Percentiles rank a stretch among this genome's conserved stretches.
Evolutionary conservation across 1,140 invertebrate genomes (phyloP).

Genomic region (Sinonovacula constricta): DNA sequence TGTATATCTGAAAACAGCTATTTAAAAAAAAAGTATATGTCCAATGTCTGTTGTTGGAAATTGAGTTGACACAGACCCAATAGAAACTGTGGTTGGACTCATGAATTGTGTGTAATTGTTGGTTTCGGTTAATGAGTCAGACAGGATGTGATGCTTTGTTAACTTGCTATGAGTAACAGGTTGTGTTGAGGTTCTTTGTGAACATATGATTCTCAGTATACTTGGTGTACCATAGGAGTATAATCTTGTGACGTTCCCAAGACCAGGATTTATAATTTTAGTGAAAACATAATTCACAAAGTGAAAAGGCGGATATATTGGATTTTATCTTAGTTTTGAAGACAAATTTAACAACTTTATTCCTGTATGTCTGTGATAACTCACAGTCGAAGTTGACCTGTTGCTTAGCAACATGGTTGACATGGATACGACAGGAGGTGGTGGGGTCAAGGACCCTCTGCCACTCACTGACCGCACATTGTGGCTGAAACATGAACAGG

Average conservation of each 20-base stretch:
- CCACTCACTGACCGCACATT: slow-evolving; percentile 46
- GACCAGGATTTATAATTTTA: not conserved
- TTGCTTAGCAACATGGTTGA: slow-evolving; percentile 49
- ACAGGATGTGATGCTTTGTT: not conserved
- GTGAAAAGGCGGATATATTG: not conserved
- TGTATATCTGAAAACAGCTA: too few species aligned
- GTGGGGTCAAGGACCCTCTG: slow-evolving; percentile 49
- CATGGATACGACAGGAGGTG: slow-evolving; percentile 45
- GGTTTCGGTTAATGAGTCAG: too few species aligned
- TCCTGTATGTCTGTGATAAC: not conserved
- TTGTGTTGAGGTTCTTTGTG: not conserved
- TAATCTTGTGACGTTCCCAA: not conserved
- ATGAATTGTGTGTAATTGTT: too few species aligned
- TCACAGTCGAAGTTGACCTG: slow-evolving; percentile 41
- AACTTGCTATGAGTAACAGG: not conserved
- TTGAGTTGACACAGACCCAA: not conserved
- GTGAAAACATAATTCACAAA: not conserved
- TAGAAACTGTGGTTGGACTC: too few species aligned
- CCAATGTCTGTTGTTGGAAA: not conserved
- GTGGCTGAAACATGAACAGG: slow-evolving; percentile 61
- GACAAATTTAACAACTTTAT: not conserved
- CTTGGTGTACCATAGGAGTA: not conserved
- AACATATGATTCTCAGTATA: not conserved
- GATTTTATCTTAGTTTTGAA: not conserved
- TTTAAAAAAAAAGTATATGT: slow-evolving; percentile 1